Base-by-base conservation (phyloP, 2,113 vertebrate genomes). In the Psettodes erumei region DNA sequence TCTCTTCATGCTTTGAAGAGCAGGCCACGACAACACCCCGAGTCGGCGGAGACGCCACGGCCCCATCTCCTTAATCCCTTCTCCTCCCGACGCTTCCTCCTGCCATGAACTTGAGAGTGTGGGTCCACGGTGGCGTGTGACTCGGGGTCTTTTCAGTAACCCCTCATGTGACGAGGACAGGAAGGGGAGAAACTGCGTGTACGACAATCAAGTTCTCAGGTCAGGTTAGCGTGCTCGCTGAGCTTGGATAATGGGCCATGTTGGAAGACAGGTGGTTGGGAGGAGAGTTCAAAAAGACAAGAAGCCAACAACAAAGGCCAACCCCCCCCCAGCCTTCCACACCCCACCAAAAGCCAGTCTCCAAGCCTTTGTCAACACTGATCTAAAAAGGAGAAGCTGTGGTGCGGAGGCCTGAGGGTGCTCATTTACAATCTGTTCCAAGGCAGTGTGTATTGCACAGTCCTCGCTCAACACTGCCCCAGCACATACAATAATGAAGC, bases 1-100 rank as follows among this genome's bases (percentile, higher is more conserved):
- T 71, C 71, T 65, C 63, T 82, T 81, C 74, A 83, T 27, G 68
- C 88, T 90, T 88, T 88, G 86, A 93, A 90, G 88, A 89, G 81
- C 79, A 83, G 63, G 62, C 76, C 38, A 15, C 77, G 92, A 93
- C 89, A 93, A 94, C 83, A 77, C 81, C 12, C 54, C 15, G 16
- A 88, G 90, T 94, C 90, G 93, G 86, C 62, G 48, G 50, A 79
- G 53, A 71, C 53, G 45, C 75, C 64, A 71, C 9, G 23, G 72
- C 71, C 63, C 47, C 61, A 84, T 85, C 75, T 83, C 68, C 77
- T 76, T 86, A 88, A 94, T 90, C 87, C 81, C 50, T 47, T 78
- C 75, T 79, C 56, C 71, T 76, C 68, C 63, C 37, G 63, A 55
- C 48, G 45, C 66, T 73, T 84, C 73, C 71, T 77, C 58, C 11